A percentile compares a stretch with the other conserved stretches of the same genome.
These are phyloP conservation scores for Pygocentrus nattereri DNA, from an alignment of 2,797 vertebrate genomes.

Conservation along the genomic window DNA sequence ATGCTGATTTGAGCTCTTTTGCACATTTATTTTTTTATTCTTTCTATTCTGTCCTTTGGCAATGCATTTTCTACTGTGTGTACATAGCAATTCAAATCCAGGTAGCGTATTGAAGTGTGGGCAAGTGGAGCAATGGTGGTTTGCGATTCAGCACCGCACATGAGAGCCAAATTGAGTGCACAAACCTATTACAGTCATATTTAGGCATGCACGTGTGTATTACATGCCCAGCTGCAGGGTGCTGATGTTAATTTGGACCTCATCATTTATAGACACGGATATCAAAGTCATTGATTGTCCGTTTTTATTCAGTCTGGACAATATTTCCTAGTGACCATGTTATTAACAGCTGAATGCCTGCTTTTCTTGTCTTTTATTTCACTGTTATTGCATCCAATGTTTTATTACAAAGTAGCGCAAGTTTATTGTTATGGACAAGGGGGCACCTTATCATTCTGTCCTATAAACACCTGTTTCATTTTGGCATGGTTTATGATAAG, in stretches of 20 bases:
- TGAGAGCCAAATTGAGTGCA: background rate
- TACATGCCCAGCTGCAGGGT: slow-evolving; percentile 8
- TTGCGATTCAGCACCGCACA: slow-evolving; percentile 19
- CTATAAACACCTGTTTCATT: background rate
- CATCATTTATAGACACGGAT: background rate
- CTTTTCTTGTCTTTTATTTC: background rate
- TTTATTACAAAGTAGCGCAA: background rate
- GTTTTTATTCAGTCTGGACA: background rate
- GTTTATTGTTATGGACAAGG: background rate
- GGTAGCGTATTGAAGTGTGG: slow-evolving; percentile 11
- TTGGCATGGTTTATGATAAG: background rate
- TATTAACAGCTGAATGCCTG: background rate
- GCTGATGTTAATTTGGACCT: background rate
- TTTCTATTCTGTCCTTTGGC: slow-evolving; percentile 30
- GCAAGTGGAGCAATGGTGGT: slow-evolving; percentile 4
- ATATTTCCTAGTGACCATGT: background rate
- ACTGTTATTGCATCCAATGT: background rate
- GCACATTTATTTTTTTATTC: slow-evolving; percentile 28
- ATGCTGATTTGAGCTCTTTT: slow-evolving; percentile 54
- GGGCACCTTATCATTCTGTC: slow-evolving; percentile 3
- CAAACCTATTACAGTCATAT: slow-evolving; percentile 25
- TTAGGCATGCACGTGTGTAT: slow-evolving; percentile 41
- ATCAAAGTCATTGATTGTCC: background rate
- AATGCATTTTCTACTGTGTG: slow-evolving; percentile 32
- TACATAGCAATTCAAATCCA: slow-evolving; percentile 1